Evolutionary conservation across 2,113 vertebrate species (phyloP).

Genomic region (Chlorodrepanis virens): DNA sequence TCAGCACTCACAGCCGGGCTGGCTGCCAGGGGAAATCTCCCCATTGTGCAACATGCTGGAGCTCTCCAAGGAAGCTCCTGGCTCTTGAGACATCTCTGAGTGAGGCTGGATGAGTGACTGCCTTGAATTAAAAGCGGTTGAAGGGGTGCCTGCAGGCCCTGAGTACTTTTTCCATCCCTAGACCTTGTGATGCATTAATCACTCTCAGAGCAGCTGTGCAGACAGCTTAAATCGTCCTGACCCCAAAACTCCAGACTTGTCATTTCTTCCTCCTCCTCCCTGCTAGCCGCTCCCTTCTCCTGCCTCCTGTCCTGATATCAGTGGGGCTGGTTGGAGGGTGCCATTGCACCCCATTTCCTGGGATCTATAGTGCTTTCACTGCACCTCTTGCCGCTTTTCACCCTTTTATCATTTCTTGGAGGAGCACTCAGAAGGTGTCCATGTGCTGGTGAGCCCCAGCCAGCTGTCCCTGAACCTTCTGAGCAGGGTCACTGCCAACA

Average conservation of each 20-base stretch:
- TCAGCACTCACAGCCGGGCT: neutral
- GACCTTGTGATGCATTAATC: slow-evolving; percentile 54
- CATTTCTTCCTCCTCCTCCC: neutral
- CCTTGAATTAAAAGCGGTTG: neutral
- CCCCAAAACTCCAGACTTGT: neutral
- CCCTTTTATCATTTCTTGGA: neutral
- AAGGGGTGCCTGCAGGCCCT: neutral
- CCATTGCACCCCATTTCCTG: neutral
- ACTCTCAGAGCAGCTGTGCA: neutral
- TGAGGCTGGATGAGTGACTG: neutral
- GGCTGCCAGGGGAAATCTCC: slow-evolving; percentile 31
- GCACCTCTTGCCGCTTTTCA: neutral
- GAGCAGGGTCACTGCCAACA: neutral
- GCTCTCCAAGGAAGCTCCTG: slow-evolving; percentile 42
- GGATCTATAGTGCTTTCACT: neutral
- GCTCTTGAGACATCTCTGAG: slow-evolving; percentile 24
- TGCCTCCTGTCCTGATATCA: neutral
- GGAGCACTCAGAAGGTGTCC: neutral
- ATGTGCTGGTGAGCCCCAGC: neutral
- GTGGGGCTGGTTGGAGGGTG: neutral
- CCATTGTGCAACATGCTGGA: neutral
- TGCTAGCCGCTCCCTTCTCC: neutral
- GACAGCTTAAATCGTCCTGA: neutral
- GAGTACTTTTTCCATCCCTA: slow-evolving; percentile 34
- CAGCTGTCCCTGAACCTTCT: neutral